phyloP scores from a whole-genome alignment of 2,888 invertebrate genomes.

The Byasa hedistus region DNA sequence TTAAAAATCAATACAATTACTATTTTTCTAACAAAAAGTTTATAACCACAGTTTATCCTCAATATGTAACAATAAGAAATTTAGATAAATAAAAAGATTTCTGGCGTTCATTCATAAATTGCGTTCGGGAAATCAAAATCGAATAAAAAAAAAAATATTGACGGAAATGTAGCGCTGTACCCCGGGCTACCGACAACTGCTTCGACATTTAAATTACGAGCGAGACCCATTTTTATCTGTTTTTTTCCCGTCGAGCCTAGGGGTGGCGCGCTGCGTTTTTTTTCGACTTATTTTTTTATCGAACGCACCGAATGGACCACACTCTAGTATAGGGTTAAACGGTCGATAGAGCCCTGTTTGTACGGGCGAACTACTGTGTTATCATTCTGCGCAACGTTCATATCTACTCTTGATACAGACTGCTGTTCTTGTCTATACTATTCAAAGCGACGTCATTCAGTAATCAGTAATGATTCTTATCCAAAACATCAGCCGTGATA shows the following conservation, averaged over 20 bases:
- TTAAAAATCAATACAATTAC: too few relatives aligned
- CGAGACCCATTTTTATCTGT: slow-evolving; percentile 69
- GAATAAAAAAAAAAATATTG: slow-evolving; percentile 36
- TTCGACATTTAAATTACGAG: slow-evolving; percentile 76
- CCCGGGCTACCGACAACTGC: slow-evolving; percentile 68
- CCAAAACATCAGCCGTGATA: too few relatives aligned
- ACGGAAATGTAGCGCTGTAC: slow-evolving; percentile 44
- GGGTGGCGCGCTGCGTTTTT: slow-evolving; percentile 62
- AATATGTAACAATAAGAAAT: too few relatives aligned
- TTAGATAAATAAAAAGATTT: too few relatives aligned
- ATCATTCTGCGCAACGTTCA: slow-evolving; percentile 18
- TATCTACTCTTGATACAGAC: slow-evolving; percentile 10
- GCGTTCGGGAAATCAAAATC: slow-evolving; percentile 18
- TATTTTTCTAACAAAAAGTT: too few relatives aligned
- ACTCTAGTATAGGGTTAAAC: slow-evolving; percentile 67
- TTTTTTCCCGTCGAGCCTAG: slow-evolving; percentile 72
- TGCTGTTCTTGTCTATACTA: background rate
- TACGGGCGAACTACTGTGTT: slow-evolving; percentile 34
- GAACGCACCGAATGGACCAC: slow-evolving; percentile 48
- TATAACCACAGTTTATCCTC: too few relatives aligned
- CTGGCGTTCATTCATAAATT: slow-evolving; percentile 9
- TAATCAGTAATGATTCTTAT: too few relatives aligned
- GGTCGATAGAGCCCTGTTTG: slow-evolving; percentile 54
- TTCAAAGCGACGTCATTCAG: background rate
- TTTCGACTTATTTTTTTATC: slow-evolving; percentile 58